Evolutionary conservation across 1,140 invertebrate species (phyloP), one percentile per base, ranked within the genome.

Genomic region (Drosophila equinoxialis): DNA sequence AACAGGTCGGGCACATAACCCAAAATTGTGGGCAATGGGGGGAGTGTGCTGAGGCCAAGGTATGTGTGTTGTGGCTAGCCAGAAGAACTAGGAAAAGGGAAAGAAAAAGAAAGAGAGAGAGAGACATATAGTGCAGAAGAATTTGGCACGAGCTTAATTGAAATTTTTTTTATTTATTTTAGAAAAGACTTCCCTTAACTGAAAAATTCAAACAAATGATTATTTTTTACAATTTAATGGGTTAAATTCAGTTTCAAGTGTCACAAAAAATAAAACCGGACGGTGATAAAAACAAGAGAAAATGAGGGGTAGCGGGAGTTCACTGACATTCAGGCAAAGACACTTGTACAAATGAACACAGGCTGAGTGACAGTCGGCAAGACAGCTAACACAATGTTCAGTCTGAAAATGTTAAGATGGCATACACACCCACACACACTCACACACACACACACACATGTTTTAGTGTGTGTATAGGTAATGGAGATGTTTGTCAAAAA

Each of bases 301-400:
- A 11, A 11, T 11, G 54, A 5, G 45, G 45, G 17, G 14, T 14
- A 51, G 45, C 8, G 17, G 20, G n/a, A 59, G 72, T 64, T 54
- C 67, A 68, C 35, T 71, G 72, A 87, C 80, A 83, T 82, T 78
- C 60, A 72, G 77, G 71, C 72, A 68, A 74, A 86, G 42, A 33
- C 79, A 87, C 89, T 73, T 74, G 73, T 68, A 20, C 57, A 59
- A 59, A 59, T 59, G 14, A 59, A 59, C 57, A 59, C 70, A 64
- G 65, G 65, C 62, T 89, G 83, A 87, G 84, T 87, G 83, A 80
- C 83, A 87, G 80, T 71, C 80, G 84, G 83, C 83, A 87, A 83
- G 83, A 83, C 83, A 87, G 83, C 83, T 80, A 78, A 87, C 83
- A 79, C 77, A 89, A 89, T 86, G 83, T 83, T 79, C 83, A 83